A percentile compares a stretch with the other conserved stretches of the same genome.
phyloP scores from a whole-genome alignment of 2,797 vertebrate species.

The Erethizon dorsatum region DNA sequence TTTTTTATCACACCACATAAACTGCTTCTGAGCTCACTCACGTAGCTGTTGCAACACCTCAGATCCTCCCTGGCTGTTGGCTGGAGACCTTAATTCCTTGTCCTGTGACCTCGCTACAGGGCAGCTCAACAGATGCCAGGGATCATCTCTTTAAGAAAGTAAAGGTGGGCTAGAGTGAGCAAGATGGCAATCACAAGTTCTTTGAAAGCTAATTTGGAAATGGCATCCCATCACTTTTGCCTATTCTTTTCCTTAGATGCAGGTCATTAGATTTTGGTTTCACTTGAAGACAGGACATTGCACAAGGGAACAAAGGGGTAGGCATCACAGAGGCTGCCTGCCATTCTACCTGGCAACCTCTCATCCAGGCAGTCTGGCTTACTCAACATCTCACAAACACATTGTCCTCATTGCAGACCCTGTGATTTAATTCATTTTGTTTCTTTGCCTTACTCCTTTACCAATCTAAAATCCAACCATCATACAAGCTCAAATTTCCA shows the following conservation, averaged over 20 bases:
- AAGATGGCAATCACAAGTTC: neutral
- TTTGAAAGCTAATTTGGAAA: neutral
- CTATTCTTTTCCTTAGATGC: neutral
- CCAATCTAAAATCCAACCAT: neutral
- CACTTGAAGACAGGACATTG: neutral
- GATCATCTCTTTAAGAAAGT: neutral
- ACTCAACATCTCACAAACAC: neutral
- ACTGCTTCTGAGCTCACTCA: neutral
- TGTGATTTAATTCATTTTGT: neutral
- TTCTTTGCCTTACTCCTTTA: neutral
- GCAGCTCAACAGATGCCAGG: neutral
- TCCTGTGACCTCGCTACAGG: neutral
- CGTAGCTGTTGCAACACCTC: neutral
- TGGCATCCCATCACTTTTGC: neutral
- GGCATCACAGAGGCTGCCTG: too few relatives aligned
- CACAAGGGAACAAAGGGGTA: neutral
- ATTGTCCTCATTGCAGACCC: neutral
- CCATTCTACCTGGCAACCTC: neutral
- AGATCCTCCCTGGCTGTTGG: neutral
- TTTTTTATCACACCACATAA: neutral
- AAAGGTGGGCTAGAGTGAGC: neutral
- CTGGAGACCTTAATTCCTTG: neutral
- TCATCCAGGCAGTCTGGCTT: neutral
- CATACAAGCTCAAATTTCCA: conserved; percentile 10
- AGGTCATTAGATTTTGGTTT: neutral